Evolutionary conservation across 2,113 vertebrate species (phyloP).

Genomic region (Vidua chalybeata): DNA sequence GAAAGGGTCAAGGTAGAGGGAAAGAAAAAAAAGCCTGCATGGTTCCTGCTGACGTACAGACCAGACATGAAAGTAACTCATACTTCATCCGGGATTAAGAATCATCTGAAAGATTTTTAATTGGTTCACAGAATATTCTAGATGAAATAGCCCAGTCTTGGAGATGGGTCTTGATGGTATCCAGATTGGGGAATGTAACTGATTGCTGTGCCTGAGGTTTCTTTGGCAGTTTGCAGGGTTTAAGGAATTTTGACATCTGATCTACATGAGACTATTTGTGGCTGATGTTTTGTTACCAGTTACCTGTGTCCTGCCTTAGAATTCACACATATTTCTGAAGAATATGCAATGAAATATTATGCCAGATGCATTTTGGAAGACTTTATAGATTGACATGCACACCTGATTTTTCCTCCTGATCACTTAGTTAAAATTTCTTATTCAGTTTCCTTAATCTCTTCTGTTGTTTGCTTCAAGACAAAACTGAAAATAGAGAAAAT

Average conservation of each 20-base stretch:
- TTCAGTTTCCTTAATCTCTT: neutral
- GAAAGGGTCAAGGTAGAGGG: neutral
- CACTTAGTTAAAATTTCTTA: neutral
- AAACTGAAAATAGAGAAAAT: neutral
- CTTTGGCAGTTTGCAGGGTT: neutral
- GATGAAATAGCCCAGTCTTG: neutral
- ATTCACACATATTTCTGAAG: neutral
- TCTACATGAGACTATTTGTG: neutral
- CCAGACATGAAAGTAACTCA: neutral
- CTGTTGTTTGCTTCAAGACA: neutral
- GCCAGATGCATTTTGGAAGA: neutral
- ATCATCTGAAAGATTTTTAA: neutral
- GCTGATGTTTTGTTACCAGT: neutral
- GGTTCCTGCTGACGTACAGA: neutral
- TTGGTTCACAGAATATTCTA: neutral
- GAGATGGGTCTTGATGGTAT: neutral
- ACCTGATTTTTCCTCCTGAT: neutral
- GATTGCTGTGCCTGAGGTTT: neutral
- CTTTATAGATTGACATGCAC: neutral
- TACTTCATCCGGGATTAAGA: neutral
- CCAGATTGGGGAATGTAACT: neutral
- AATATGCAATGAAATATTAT: neutral
- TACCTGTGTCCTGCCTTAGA: neutral
- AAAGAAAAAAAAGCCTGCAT: neutral
- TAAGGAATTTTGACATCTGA: neutral